A percentile compares a stretch with the other conserved stretches of the same genome.
Conservation (phyloP, 2,113 vertebrate species). For the Oreocharis arfaki region DNA sequence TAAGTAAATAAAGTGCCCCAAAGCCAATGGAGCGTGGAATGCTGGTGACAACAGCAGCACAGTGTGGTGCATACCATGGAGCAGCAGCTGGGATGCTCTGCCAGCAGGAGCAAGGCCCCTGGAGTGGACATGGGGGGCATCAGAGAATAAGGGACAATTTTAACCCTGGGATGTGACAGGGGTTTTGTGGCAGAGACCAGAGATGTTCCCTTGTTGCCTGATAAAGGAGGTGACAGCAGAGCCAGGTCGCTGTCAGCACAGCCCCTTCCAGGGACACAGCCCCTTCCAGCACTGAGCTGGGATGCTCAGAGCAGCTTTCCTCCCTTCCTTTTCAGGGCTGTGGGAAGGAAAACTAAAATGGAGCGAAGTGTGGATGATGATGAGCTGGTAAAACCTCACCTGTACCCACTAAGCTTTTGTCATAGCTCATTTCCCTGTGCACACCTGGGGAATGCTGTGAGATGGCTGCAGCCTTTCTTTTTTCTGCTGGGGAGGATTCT, state of each 20-base stretch:
- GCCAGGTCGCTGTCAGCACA: background rate
- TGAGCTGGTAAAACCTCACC: background rate
- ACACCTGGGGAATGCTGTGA: background rate
- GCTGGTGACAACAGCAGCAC: background rate
- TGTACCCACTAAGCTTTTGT: background rate
- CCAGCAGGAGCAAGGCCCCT: background rate
- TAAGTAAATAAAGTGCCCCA: background rate
- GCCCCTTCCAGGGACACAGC: background rate
- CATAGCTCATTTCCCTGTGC: rapidly evolving
- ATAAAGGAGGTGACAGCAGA: background rate
- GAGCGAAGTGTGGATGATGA: background rate
- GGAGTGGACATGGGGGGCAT: background rate
- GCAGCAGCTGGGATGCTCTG: background rate
- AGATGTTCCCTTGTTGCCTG: background rate
- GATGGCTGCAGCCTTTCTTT: background rate
- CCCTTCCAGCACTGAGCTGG: background rate
- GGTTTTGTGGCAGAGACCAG: background rate
- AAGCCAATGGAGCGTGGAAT: background rate
- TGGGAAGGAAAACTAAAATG: background rate
- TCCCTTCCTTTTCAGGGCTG: background rate
- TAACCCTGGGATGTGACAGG: background rate
- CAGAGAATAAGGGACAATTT: background rate
- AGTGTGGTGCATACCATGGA: rapidly evolving
- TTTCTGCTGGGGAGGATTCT: background rate
- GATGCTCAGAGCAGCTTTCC: background rate